phyloP scores from a whole-genome alignment of 2,797 vertebrate species.

The Podargus strigoides region DNA sequence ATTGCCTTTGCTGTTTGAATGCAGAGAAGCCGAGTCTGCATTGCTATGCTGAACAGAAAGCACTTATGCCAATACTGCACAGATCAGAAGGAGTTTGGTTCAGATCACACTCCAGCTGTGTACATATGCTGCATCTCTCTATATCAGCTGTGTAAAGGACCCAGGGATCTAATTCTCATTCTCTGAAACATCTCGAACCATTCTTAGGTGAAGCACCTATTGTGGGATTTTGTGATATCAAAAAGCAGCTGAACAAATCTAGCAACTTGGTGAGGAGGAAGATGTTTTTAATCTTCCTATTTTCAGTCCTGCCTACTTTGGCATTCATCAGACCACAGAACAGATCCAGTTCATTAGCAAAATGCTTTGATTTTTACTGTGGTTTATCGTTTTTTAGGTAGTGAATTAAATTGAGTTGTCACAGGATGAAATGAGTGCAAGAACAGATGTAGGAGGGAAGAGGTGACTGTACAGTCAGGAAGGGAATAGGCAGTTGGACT shows the following conservation, averaged over 20 bases:
- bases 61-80: background rate
- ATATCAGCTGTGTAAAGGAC: background rate
- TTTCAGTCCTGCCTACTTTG: background rate
- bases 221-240: background rate
- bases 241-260: background rate
- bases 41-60: background rate
- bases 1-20: background rate
- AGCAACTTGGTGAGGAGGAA: background rate
- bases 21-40: background rate
- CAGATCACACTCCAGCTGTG: background rate
- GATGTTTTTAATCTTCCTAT: background rate
- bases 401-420: background rate
- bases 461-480: background rate
- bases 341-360: no score
- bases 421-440: background rate
- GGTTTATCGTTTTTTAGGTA: background rate
- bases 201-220: background rate
- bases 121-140: background rate
- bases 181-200: background rate
- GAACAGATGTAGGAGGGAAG: background rate
- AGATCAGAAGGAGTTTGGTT: background rate
- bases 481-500: background rate
- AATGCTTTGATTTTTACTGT: no score
- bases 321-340: background rate
- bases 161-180: background rate